Conservation (phyloP, 53 echinoderm and acorn worm species). For the Stichopus horrens region DNA sequence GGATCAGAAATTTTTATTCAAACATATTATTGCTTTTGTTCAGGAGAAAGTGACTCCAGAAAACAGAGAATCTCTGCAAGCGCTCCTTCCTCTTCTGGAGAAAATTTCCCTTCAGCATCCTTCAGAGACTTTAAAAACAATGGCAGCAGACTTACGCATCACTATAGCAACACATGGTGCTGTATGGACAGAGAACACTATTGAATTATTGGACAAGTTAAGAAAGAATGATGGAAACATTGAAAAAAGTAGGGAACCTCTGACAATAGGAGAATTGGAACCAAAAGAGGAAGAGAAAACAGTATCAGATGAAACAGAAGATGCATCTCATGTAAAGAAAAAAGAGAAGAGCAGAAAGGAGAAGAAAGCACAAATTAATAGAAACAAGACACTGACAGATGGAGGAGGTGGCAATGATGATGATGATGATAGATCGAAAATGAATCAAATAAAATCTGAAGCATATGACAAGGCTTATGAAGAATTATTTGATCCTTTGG, state of each 20-base stretch:
- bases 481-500: slow-evolving; percentile 85
- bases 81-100: slow-evolving; percentile 69
- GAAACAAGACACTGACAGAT: not conserved
- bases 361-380: not conserved
- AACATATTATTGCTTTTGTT: not conserved
- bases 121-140: slow-evolving; percentile 62
- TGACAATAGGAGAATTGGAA: not conserved
- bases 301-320: not conserved
- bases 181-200: slow-evolving; percentile 57
- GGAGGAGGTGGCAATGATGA: too few species aligned
- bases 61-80: slow-evolving; percentile 57
- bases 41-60: slow-evolving; percentile 66
- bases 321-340: not conserved
- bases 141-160: slow-evolving; percentile 77
- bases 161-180: slow-evolving; percentile 93
- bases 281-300: not conserved
- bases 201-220: slow-evolving; percentile 8
- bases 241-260: not conserved
- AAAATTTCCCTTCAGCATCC: slow-evolving; percentile 62
- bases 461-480: slow-evolving; percentile 79
- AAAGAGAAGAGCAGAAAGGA: not conserved
- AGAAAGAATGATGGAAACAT: not conserved
- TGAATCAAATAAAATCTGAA: not conserved
- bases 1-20: not conserved
- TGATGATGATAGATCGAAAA: too few species aligned